Evolutionary conservation across 1,140 invertebrate genomes (phyloP), one percentile per base, ranked within the genome.

Genomic region (Drosophila murphyi): DNA sequence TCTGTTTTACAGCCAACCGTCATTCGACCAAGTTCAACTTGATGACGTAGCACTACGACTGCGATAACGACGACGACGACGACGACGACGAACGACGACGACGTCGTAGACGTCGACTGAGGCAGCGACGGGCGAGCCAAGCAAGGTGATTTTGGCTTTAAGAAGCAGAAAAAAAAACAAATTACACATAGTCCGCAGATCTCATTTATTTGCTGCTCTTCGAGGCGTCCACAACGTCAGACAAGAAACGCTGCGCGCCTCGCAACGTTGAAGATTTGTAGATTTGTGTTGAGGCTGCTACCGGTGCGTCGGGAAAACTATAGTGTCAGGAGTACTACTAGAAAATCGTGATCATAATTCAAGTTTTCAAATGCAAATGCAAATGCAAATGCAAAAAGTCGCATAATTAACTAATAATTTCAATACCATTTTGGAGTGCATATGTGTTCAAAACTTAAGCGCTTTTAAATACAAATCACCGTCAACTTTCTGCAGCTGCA

Each of bases 181-280:
- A 92, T 91, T 92, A 90, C 82, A 86, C 81, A 79, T 73, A 71
- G 78, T 75, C 61, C 80, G 63, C 75, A 91, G 81, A 91, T 91
- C 86, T 91, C 90, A 92, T 91, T 92, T 91, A 92, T 91, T 90
- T 85, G 90, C 87, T 76, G 86, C 86, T 79, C 78, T 74, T 82
- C 87, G 78, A 82, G 80, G 80, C 78, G 90, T 88, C 72, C 90
- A 85, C 86, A 91, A 80, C 86, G 76, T 76, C 67, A 61, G 60
- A 76, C 39, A n/a, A 72, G 52, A 47, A 56, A 70, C 62, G 75
- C 78, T 56, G 78, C 74, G 65, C 43, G 35, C 51, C 7, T 7
- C 45, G 29, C 32, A 20, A n/a, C 43, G 63, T 57, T 5, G 10
- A 54, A 51, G 35, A 31, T 34, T 56, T 50, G 10, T 52, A 48